Evolutionary conservation across 2,113 vertebrate species (phyloP).

Genomic region (Ciconia boyciana): DNA sequence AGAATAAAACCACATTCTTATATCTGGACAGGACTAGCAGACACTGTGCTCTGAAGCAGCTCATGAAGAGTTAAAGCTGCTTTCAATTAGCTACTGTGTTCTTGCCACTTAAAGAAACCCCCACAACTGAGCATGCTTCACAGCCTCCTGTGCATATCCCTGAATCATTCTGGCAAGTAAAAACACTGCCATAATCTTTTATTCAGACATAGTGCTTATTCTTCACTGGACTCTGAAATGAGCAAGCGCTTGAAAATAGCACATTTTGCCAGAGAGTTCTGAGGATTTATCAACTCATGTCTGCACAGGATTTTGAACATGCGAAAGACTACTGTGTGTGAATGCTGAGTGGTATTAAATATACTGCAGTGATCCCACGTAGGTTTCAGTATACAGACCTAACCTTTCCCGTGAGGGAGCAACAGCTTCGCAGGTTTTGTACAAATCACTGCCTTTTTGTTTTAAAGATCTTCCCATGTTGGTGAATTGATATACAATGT

Average conservation of each 20-base stretch:
- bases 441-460: neutral
- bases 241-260: constrained; percentile 5
- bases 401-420: neutral
- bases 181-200: constrained; percentile 31
- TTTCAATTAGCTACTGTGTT: neutral
- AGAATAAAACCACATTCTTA: neutral
- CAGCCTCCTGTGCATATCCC: constrained; percentile 18
- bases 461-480: neutral
- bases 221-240: constrained; percentile 36
- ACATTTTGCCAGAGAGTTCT: constrained; percentile 14
- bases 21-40: neutral
- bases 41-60: neutral
- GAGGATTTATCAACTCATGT: neutral
- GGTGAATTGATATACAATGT: neutral
- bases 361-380: neutral
- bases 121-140: constrained; percentile 10
- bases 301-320: neutral
- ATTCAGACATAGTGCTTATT: constrained; percentile 1
- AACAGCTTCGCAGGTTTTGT: neutral
- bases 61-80: constrained; percentile 46
- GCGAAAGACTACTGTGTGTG: neutral
- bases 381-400: neutral
- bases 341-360: neutral
- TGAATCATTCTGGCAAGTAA: constrained; percentile 56
- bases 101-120: neutral